A percentile compares a stretch with the other conserved stretches of the same genome.
phyloP scores from a whole-genome alignment of 2,888 invertebrate genomes.

The Chymomyza amoena region DNA sequence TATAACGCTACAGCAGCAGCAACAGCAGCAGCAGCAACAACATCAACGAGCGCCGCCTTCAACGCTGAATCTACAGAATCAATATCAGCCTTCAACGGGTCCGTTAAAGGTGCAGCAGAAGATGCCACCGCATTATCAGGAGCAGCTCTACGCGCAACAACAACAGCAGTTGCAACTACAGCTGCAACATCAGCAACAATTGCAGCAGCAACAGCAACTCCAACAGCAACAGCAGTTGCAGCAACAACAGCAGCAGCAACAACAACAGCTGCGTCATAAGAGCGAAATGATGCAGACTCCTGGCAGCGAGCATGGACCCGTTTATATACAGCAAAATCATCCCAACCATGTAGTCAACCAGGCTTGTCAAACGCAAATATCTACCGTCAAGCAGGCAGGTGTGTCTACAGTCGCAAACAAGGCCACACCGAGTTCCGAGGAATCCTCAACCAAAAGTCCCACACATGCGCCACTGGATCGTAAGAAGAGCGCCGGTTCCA shows the following conservation, averaged over 20 bases:
- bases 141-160: constrained; percentile 47
- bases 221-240: constrained; percentile 72
- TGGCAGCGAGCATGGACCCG: constrained; percentile 77
- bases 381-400: constrained; percentile 63
- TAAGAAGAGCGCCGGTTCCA: constrained; percentile 80
- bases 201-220: constrained; percentile 59
- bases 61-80: constrained; percentile 76
- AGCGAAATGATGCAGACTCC: constrained; percentile 69
- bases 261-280: constrained; percentile 71
- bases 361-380: constrained; percentile 78
- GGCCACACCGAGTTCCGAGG: constrained; percentile 76
- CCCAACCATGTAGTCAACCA: constrained; percentile 78
- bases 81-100: constrained; percentile 77
- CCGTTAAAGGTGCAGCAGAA: constrained; percentile 74
- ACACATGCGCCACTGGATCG: constrained; percentile 75
- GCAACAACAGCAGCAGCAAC: constrained; percentile 75
- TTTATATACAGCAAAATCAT: constrained; percentile 79
- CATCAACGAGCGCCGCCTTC: constrained; percentile 77
- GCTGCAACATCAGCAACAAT: constrained; percentile 64
- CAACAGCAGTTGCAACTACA: constrained; percentile 53
- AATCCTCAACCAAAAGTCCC: constrained; percentile 74
- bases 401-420: constrained; percentile 33
- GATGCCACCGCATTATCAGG: constrained; percentile 50
- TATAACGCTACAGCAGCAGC: constrained; percentile 65
- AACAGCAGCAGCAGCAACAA: constrained; percentile 45